A percentile compares a stretch with the other conserved stretches of the same genome.
Conservation (phyloP, 2,797 vertebrate species). For the Sardinella longiceps region DNA sequence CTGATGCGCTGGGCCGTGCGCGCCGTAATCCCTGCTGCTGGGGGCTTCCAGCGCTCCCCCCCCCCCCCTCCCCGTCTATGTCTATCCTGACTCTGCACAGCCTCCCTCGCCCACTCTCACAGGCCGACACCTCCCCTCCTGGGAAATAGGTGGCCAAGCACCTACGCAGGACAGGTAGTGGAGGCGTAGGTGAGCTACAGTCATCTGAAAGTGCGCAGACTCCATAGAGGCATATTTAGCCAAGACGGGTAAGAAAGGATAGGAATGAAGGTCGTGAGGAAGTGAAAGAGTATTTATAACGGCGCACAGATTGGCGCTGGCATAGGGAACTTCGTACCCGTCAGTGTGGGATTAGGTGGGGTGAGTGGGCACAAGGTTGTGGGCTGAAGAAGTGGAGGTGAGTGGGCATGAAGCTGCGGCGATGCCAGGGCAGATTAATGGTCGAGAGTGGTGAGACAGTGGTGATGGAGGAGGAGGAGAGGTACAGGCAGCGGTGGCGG, state of each 20-base stretch:
- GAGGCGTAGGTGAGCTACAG: too few species aligned
- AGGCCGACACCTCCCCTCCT: not conserved
- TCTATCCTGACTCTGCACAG: too few species aligned
- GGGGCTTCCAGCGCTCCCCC: not conserved
- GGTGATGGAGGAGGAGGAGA: too few species aligned
- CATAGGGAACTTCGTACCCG: not conserved
- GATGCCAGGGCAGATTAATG: not conserved
- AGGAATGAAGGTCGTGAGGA: too few species aligned
- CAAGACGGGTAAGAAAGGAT: too few species aligned
- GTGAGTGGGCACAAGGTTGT: not conserved
- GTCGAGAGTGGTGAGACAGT: slow-evolving; percentile 38
- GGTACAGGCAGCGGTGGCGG: too few species aligned
- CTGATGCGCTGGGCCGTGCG: slow-evolving; percentile 43
- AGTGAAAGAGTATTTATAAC: too few species aligned
- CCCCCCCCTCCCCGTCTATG: not conserved
- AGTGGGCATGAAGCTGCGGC: slow-evolving; percentile 36
- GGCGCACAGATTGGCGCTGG: not conserved
- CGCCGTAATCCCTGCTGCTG: slow-evolving; percentile 50
- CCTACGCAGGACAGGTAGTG: too few species aligned
- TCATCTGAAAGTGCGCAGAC: too few species aligned
- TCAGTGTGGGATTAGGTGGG: not conserved
- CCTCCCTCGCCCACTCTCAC: too few species aligned
- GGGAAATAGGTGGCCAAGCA: not conserved
- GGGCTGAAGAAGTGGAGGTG: slow-evolving; percentile 44
- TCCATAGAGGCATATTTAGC: too few species aligned